Percentiles rank a stretch among this genome's conserved stretches.
Conservation (phyloP, 2,888 invertebrate genomes). For the Fabriciana adippe region DNA sequence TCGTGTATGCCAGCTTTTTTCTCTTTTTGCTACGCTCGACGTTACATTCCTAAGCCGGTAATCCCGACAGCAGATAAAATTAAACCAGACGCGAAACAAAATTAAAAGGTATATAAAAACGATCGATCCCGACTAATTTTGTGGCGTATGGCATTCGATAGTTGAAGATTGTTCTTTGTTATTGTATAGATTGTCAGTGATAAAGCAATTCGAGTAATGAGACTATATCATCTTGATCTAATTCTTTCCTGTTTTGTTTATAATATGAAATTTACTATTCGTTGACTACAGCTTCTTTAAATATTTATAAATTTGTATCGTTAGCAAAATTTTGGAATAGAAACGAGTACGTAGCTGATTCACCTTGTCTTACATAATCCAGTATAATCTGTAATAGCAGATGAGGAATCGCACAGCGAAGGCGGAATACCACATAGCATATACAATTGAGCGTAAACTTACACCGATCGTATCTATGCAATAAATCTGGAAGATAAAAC, state of each 20-base stretch:
- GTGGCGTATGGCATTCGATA: constrained; percentile 72
- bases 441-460: constrained; percentile 64
- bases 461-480: constrained; percentile 72
- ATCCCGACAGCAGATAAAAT: constrained; percentile 81
- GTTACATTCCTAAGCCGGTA: constrained; percentile 81
- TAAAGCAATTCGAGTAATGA: constrained; percentile 52
- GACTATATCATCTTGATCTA: constrained; percentile 50
- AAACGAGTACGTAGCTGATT: constrained; percentile 24
- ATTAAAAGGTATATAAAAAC: constrained; percentile 79
- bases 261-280: constrained; percentile 17
- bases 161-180: constrained; percentile 53
- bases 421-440: constrained; percentile 58
- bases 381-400: constrained; percentile 36
- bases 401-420: constrained; percentile 43
- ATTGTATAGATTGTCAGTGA: constrained; percentile 50
- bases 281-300: background rate
- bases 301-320: constrained; percentile 4
- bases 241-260: constrained; percentile 41
- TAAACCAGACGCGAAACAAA: constrained; percentile 82
- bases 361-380: constrained; percentile 34
- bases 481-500: constrained; percentile 76
- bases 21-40: constrained; percentile 71
- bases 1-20: constrained; percentile 73
- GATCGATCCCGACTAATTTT: constrained; percentile 77
- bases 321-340: constrained; percentile 4